Base-by-base conservation (phyloP, 2,888 invertebrate genomes). In the Pammene aurita region DNA sequence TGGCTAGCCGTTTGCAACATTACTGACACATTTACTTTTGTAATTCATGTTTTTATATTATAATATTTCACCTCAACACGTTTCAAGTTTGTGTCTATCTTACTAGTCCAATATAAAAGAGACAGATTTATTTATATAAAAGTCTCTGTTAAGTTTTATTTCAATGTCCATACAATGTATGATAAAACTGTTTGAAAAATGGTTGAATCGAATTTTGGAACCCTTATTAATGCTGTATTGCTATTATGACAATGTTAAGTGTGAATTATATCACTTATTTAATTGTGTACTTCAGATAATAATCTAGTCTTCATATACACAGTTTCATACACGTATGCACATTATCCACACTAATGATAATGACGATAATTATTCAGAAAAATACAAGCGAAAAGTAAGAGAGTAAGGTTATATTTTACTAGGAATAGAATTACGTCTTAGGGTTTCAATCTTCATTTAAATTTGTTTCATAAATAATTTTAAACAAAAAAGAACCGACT, bases 1-100 rank as follows among this genome's bases (percentile, higher is more conserved):
- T 52, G 41, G 26, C 18, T 16, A 46, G 14, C 11, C 5, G 16
- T 41, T 62, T 52, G 50, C 26, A 34, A 41, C 18, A 50, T 57
- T 67, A 57, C 67, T 67, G 67, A 57, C 67, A 56, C 62, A 55
- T 54, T 41, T 44, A 58, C 42, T 18, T 57, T 13, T 18, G 7
- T 42, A 18, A 41, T 18, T 42, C 13, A 18, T 57, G 18, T 7
- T 41, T n/a, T 57, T 38, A 7, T 18, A 41, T 57, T 41, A 10
- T 13, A 44, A 10, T 13, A 13, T 44, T n/a, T n/a, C 55, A 14
- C 41, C 14, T 35, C 10, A 38, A n/a, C 41, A 11, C 18, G 9
- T 57, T 57, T 18, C 2, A 7, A 14, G n/a, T 38, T 38, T 14
- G 62, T 62, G 41, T 18, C 50, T 50, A 18, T 50, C 18, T 26